Base-by-base conservation (phyloP, 1,140 invertebrate species). In the Philaenus spumarius region DNA sequence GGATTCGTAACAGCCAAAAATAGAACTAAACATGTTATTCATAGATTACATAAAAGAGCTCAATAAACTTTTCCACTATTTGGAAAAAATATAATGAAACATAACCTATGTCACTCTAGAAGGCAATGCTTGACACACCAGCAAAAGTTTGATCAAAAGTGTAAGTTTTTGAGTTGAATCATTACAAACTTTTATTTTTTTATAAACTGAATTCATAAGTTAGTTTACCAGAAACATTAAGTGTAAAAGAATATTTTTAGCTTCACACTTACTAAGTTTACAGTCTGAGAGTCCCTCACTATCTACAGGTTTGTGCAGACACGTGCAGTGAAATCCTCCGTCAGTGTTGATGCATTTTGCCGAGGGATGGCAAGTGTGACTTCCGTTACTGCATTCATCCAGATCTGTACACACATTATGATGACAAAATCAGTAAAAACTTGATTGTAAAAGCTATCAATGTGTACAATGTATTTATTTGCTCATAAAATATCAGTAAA, bases 261-360 rank as follows among this genome's bases (percentile, higher is more conserved):
- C 20, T 42, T 53, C 2, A 23, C 34, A 70, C 72, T 72, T 69
- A 81, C 79, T 78, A 62, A 77, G 70, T 62, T 75, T 78, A 65
- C 82, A 85, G 61, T 78, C 71, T 66, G 71, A 61, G 17, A 37
- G 20, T 54, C 62, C 3, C 65, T 62, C 37, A 20, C 42, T 19
- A 42, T 67, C 61, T 6, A 66, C 61, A 11, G 69, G 69, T n/a
- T 75, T 77, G 11, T 69, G 68, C 30, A 80, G 76, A 76, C 93
- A 96, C 57, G 80, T 70, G 71, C 94, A 96, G 59, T 78, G 72
- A 71, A 87, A 95, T 20, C 84, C 81, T 42, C 93, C 93, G 42
- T 87, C 81, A 6, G 80, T 84, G 70, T 96, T 96, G 43, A 87
- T 72, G 73, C 93, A 97, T 69, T 79, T 81, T 63, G 83, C 85